Evolutionary conservation across 2,888 invertebrate genomes (phyloP).

Genomic region (Lottia gigantea): DNA sequence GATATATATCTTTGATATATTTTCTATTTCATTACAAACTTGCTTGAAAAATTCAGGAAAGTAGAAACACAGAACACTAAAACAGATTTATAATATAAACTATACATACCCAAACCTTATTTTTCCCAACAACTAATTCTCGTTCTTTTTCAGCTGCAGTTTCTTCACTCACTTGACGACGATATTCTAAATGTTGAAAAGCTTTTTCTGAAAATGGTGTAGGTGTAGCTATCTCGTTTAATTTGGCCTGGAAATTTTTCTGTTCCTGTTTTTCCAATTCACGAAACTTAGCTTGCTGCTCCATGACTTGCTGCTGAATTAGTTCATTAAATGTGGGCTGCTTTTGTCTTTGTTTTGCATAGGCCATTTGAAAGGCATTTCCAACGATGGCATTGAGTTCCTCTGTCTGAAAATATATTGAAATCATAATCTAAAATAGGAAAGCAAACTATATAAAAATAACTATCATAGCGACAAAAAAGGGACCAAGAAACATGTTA

Average conservation of each 20-base stretch:
- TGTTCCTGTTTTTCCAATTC: conserved; percentile 57
- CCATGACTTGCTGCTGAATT: conserved; percentile 58
- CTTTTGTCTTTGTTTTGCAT: conserved; percentile 75
- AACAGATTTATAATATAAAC: no score
- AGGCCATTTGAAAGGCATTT: conserved; percentile 92
- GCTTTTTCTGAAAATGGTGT: conserved; percentile 55
- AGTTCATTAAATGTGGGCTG: conserved; percentile 66
- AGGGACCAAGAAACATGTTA: not conserved
- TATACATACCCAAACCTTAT: conserved; percentile 54
- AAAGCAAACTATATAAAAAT: not conserved
- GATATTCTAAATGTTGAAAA: conserved; percentile 56
- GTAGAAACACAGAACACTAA: no score
- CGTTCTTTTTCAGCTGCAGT: conserved; percentile 26
- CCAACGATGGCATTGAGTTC: conserved; percentile 87
- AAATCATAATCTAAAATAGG: not conserved
- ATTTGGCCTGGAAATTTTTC: conserved; percentile 50
- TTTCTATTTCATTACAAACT: no score
- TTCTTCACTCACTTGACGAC: conserved; percentile 44
- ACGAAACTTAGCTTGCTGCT: conserved; percentile 58
- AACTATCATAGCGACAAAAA: not conserved
- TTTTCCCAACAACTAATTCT: conserved; percentile 40
- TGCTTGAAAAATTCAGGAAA: no score
- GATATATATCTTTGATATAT: no score
- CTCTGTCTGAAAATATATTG: conserved; percentile 77
- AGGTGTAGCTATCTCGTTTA: conserved; percentile 61